Conservation (phyloP, 2,797 vertebrate species). For the Karalla daura region DNA sequence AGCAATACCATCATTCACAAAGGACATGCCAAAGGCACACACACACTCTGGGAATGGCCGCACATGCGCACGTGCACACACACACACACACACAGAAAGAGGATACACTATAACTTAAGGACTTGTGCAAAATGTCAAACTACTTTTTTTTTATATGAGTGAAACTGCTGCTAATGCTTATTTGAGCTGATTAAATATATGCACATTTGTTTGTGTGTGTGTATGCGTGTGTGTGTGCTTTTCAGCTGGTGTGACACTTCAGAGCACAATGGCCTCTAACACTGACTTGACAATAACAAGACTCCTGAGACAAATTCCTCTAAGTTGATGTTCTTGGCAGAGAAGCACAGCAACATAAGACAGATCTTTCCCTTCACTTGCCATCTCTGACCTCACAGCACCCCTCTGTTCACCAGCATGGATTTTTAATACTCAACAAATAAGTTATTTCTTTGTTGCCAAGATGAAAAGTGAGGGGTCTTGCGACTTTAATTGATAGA, state of each 20-base stretch:
- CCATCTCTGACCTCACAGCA: constrained; percentile 55
- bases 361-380: constrained; percentile 40
- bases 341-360: constrained; percentile 57
- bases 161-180: background rate
- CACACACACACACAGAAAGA: background rate
- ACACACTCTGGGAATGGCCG: too few species aligned
- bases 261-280: constrained; percentile 51
- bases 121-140: constrained; percentile 10
- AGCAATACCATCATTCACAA: constrained; percentile 80
- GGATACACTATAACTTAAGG: constrained; percentile 3
- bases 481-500: constrained; percentile 58
- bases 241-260: constrained; percentile 49
- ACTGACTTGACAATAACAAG: constrained; percentile 67
- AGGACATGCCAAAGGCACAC: constrained; percentile 69
- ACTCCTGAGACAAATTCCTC: constrained; percentile 66
- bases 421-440: constrained; percentile 55
- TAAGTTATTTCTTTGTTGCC: constrained; percentile 49
- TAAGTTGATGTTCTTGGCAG: constrained; percentile 64
- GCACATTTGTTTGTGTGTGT: background rate
- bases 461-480: constrained; percentile 47
- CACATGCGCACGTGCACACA: background rate
- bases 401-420: constrained; percentile 28
- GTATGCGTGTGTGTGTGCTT: background rate
- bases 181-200: constrained; percentile 25
- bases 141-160: constrained; percentile 7